phyloP scores from a whole-genome alignment of 2,113 vertebrate species.

The Xenotilapia flavipinnis region DNA sequence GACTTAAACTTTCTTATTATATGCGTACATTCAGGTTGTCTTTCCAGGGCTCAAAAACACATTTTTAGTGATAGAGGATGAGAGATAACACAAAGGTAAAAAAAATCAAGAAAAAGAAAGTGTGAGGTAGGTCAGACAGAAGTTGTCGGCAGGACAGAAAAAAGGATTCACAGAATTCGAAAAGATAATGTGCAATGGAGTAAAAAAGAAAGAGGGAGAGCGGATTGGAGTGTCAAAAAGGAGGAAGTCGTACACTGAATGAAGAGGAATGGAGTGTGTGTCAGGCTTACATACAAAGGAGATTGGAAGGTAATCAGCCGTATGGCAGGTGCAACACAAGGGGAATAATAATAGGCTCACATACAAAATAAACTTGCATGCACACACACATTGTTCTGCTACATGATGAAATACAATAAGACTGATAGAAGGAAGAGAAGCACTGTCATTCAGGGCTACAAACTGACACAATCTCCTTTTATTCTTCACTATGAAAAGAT shows the following conservation, averaged over 20 bases:
- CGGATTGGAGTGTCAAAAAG: background rate
- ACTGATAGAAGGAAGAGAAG: background rate
- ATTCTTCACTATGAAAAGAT: background rate
- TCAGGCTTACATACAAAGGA: constrained; percentile 4
- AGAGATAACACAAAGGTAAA: background rate
- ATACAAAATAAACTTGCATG: background rate
- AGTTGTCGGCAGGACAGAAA: background rate
- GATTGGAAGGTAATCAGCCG: constrained; percentile 24
- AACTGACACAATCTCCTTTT: background rate
- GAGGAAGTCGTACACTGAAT: background rate
- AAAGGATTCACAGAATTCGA: background rate
- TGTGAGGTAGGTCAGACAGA: rapidly evolving
- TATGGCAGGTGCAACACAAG: constrained; percentile 11
- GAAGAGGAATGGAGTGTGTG: background rate
- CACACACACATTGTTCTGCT: background rate
- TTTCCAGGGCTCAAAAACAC: background rate
- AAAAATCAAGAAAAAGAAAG: background rate
- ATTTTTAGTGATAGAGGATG: background rate
- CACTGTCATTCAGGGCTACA: background rate
- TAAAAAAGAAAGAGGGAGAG: background rate
- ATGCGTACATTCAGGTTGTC: background rate
- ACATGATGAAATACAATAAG: background rate
- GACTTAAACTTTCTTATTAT: constrained; percentile 25
- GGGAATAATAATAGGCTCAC: constrained; percentile 16
- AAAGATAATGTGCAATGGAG: background rate